Evolutionary conservation across 1,140 invertebrate genomes (phyloP).

Genomic region (Probaryconus sp.): DNA sequence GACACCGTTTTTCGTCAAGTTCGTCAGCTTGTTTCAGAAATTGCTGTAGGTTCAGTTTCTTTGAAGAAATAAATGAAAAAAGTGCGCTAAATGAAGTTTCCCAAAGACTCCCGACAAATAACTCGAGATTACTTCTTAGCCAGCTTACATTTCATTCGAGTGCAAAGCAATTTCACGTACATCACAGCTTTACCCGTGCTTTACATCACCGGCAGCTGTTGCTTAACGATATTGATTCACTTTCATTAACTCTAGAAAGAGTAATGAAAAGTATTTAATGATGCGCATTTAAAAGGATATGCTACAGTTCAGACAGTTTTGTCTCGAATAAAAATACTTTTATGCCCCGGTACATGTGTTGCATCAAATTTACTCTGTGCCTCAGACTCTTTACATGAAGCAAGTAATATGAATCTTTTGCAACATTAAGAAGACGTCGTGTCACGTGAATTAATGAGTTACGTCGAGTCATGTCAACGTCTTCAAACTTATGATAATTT

Average conservation of each 20-base stretch:
- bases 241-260: neutral
- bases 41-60: neutral
- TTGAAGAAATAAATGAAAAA: neutral
- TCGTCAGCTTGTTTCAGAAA: neutral
- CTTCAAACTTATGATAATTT: no score
- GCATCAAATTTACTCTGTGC: no score
- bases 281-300: slow-evolving; percentile 7
- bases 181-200: neutral
- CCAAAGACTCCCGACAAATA: slow-evolving; percentile 3
- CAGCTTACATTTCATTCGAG: neutral
- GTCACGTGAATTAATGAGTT: no score
- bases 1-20: neutral
- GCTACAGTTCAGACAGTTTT: neutral
- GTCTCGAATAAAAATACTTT: neutral
- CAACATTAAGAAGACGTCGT: no score
- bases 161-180: slow-evolving; percentile 3
- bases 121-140: slow-evolving; percentile 2
- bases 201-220: slow-evolving; percentile 1
- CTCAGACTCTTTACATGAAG: no score
- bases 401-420: no score
- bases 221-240: slow-evolving; percentile 13
- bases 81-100: neutral
- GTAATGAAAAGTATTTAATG: slow-evolving; percentile 9
- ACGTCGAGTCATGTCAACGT: no score
- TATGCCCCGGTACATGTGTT: neutral